phyloP scores from a whole-genome alignment of 2,113 vertebrate genomes.

The Macrotis lagotis region DNA sequence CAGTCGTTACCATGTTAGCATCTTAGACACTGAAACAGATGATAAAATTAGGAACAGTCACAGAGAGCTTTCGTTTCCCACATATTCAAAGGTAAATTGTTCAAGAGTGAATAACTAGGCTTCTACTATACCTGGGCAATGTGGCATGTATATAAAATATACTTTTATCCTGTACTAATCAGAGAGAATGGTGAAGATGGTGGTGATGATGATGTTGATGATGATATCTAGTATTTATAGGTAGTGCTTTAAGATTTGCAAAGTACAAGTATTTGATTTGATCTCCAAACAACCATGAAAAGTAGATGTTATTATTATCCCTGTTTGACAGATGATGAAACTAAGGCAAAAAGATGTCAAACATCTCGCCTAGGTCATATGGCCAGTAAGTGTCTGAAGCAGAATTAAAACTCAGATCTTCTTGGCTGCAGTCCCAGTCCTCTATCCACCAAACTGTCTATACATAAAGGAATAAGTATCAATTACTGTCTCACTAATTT shows the following conservation, averaged over 20 bases:
- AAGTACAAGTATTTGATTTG: neutral
- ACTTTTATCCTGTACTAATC: neutral
- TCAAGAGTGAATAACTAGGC: neutral
- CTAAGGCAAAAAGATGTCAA: neutral
- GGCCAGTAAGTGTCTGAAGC: neutral
- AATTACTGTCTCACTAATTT: neutral
- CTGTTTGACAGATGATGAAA: neutral
- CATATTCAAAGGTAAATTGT: neutral
- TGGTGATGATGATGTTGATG: neutral
- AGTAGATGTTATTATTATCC: neutral
- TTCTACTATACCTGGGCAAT: fast-evolving
- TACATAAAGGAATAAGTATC: neutral
- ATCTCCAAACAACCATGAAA: neutral
- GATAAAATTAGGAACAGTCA: neutral
- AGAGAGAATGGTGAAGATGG: neutral
- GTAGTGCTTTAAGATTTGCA: neutral
- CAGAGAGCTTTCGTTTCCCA: neutral
- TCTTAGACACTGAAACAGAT: neutral
- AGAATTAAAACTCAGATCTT: neutral
- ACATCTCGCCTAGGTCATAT: neutral
- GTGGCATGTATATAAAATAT: neutral
- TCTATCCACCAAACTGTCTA: neutral
- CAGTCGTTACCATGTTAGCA: neutral
- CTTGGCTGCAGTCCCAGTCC: neutral
- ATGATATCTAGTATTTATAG: neutral